Percentiles rank a stretch among this genome's conserved stretches.
Conservation (phyloP, 2,797 vertebrate species). For the Chromis chromis region DNA sequence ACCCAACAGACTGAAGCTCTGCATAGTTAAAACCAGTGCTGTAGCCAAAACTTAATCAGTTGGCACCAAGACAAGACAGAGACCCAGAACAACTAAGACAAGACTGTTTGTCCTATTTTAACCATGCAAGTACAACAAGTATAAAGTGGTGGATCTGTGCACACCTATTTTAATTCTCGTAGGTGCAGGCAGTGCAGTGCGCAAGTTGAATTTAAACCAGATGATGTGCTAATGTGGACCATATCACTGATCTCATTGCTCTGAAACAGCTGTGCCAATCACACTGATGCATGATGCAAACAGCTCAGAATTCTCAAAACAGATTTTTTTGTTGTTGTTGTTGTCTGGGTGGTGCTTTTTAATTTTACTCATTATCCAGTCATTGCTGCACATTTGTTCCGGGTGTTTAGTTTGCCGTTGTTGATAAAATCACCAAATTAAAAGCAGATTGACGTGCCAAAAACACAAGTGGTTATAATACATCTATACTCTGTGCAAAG, state of each 20-base stretch:
- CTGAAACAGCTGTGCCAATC: background rate
- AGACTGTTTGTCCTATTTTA: constrained; percentile 11
- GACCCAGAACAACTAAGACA: constrained; percentile 19
- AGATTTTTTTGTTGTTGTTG: no score
- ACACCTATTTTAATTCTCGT: background rate
- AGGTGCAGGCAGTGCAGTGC: background rate
- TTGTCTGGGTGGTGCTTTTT: background rate
- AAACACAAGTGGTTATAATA: background rate
- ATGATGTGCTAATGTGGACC: background rate
- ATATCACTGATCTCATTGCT: background rate
- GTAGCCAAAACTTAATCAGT: constrained; percentile 20
- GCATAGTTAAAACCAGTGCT: constrained; percentile 26
- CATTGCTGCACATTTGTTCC: background rate
- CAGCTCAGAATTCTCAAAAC: background rate
- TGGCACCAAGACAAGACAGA: constrained; percentile 18
- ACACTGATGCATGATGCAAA: background rate
- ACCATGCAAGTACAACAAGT: background rate
- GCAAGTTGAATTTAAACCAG: background rate
- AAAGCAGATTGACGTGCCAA: constrained; percentile 3
- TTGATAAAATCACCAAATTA: constrained; percentile 6
- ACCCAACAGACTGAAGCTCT: constrained; percentile 40
- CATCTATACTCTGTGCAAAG: background rate
- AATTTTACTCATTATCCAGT: background rate
- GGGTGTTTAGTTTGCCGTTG: constrained; percentile 2
- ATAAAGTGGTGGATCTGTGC: background rate